These are phyloP conservation scores for Zosterops lateralis DNA, from an alignment of 2,113 vertebrate species.

Conservation along the genomic window DNA sequence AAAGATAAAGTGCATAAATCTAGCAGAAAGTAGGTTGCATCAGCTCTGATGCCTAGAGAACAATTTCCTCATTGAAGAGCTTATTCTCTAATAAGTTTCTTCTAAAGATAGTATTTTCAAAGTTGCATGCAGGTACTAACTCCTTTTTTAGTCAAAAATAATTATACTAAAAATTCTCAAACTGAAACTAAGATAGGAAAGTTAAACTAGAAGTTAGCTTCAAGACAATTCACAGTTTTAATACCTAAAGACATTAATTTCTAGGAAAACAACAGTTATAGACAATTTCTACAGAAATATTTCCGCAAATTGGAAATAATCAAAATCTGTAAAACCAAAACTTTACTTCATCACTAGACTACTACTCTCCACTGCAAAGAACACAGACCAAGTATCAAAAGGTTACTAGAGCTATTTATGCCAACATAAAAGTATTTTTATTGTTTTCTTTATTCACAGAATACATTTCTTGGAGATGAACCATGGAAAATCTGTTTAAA, in stretches of 20 bases:
- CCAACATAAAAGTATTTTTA: neutral
- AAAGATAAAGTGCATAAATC: constrained; percentile 21
- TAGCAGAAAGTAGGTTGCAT: neutral
- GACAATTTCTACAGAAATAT: neutral
- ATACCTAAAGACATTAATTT: neutral
- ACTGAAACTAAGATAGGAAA: neutral
- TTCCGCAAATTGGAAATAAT: neutral
- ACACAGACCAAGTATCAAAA: neutral
- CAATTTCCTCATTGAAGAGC: neutral
- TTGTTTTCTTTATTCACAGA: neutral
- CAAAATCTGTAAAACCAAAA: neutral
- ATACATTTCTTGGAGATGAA: neutral
- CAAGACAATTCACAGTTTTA: neutral
- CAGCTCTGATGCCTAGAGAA: neutral
- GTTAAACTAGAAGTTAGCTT: neutral
- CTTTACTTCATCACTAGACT: neutral
- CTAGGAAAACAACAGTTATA: neutral
- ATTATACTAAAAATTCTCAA: neutral
- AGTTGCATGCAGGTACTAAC: neutral
- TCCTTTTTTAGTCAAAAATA: neutral
- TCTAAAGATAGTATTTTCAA: neutral
- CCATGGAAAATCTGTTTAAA: neutral
- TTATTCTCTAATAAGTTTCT: neutral
- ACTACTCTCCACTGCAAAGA: neutral
- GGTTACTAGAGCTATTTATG: neutral